Percentiles rank a stretch among this genome's conserved stretches.
phyloP scores from a whole-genome alignment of 2,113 vertebrate genomes.

The Protobothrops flavoviridis region DNA sequence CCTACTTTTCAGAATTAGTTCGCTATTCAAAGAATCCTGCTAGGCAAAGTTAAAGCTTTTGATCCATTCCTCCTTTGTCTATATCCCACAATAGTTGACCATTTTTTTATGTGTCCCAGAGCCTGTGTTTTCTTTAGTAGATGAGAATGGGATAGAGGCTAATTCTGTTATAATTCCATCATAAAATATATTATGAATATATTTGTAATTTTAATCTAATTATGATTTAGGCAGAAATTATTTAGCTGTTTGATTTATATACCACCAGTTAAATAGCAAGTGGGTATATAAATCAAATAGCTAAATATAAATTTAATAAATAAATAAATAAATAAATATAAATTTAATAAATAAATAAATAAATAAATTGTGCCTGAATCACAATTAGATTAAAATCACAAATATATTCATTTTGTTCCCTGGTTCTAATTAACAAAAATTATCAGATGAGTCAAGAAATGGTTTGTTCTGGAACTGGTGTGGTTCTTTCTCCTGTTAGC shows the following conservation, averaged over 20 bases:
- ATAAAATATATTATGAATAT: neutral
- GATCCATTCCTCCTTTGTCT: neutral
- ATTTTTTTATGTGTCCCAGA: neutral
- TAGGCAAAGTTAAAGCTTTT: neutral
- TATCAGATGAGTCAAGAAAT: neutral
- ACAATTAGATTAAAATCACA: neutral
- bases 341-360: no score
- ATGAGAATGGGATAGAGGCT: neutral
- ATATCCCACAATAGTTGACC: no score
- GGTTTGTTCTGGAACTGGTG: neutral
- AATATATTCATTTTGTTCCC: neutral
- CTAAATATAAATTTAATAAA: no score
- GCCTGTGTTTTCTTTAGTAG: neutral
- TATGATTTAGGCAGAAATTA: neutral
- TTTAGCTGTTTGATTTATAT: neutral
- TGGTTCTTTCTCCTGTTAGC: neutral
- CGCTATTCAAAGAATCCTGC: neutral
- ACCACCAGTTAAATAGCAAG: neutral
- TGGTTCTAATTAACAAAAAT: neutral
- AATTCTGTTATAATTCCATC: neutral
- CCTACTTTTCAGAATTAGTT: neutral
- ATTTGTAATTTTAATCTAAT: neutral
- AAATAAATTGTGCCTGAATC: neutral
- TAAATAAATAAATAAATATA: no score
- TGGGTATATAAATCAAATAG: neutral